Conservation (phyloP, 2,888 invertebrate species). For the Parnassius smintheus region DNA sequence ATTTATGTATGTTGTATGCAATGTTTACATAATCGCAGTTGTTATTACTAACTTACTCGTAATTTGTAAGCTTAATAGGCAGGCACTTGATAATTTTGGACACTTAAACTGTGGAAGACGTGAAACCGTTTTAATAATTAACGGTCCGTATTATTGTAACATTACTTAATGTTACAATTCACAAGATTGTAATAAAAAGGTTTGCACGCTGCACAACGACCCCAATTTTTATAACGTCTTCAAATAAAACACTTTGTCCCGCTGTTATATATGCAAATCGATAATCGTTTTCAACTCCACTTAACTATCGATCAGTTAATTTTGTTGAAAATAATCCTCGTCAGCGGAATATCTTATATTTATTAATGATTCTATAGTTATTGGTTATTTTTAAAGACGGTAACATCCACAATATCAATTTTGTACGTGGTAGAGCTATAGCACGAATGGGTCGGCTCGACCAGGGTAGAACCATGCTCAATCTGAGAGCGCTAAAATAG, state of each 20-base stretch:
- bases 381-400: no score
- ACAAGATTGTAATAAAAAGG: constrained; percentile 27
- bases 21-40: no score
- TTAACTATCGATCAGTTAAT: constrained; percentile 56
- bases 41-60: background rate
- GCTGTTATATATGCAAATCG: constrained; percentile 62
- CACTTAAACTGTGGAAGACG: constrained; percentile 8
- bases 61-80: background rate
- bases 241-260: constrained; percentile 50
- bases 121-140: constrained; percentile 22
- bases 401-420: no score
- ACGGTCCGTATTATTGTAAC: constrained; percentile 14
- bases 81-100: constrained; percentile 8
- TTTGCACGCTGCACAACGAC: constrained; percentile 62
- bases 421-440: no score
- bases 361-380: constrained; percentile 35
- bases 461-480: no score
- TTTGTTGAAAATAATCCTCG: constrained; percentile 39
- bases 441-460: no score
- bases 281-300: constrained; percentile 40
- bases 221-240: constrained; percentile 51
- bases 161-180: constrained; percentile 23
- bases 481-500: no score
- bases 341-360: constrained; percentile 50
- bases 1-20: no score